These are phyloP conservation scores for Cydia amplana DNA, from an alignment of 1,140 invertebrate species.

Conservation along the genomic window DNA sequence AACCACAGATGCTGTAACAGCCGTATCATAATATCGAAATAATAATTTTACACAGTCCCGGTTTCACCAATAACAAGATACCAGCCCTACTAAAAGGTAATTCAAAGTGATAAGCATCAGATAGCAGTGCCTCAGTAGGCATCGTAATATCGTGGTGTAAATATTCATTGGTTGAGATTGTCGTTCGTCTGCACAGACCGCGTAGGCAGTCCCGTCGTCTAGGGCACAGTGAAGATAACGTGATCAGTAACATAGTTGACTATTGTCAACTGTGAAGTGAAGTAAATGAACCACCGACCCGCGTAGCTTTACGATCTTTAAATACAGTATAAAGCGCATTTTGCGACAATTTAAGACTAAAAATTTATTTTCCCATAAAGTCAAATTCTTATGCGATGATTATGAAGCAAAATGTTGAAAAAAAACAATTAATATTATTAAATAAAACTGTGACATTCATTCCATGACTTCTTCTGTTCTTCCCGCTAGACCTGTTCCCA, in stretches of 20 bases:
- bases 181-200: conserved; percentile 44
- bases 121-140: conserved; percentile 37
- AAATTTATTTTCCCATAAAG: too few relatives aligned
- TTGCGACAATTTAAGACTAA: too few relatives aligned
- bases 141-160: conserved; percentile 56
- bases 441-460: too few relatives aligned
- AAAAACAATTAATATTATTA: too few relatives aligned
- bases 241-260: conserved; percentile 8
- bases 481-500: too few relatives aligned
- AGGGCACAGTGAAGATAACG: background rate
- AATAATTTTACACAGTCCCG: conserved; percentile 20
- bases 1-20: background rate
- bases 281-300: background rate
- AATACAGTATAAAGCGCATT: too few relatives aligned
- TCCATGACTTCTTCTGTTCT: too few relatives aligned
- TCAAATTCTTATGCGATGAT: too few relatives aligned
- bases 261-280: background rate
- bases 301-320: too few relatives aligned
- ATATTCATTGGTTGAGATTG: conserved; percentile 72
- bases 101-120: conserved; percentile 40
- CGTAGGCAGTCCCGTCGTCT: conserved; percentile 58
- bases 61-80: conserved; percentile 31
- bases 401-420: too few relatives aligned
- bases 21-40: conserved; percentile 10
- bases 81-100: conserved; percentile 32